A percentile compares a stretch with the other conserved stretches of the same genome.
Conservation (phyloP, 2,797 vertebrate species). For the Rhinophrynus dorsalis region DNA sequence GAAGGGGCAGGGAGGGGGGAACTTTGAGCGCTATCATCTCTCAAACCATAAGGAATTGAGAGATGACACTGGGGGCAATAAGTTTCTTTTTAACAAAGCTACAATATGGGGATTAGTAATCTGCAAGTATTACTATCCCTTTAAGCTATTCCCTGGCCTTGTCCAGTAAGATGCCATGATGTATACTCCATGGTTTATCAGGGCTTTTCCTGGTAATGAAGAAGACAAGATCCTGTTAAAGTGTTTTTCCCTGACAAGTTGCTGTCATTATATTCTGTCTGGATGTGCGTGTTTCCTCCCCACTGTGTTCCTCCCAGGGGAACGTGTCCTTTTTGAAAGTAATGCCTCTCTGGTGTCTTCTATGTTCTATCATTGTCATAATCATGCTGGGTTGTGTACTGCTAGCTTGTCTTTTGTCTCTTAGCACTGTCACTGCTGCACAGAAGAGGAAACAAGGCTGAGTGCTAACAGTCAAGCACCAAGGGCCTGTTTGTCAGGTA, state of each 20-base stretch:
- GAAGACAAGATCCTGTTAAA: constrained; percentile 14
- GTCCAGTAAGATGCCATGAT: background rate
- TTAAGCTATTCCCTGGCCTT: constrained; percentile 11
- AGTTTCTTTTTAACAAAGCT: too few relatives aligned
- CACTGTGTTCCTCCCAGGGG: constrained; percentile 28
- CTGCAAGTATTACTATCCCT: too few relatives aligned
- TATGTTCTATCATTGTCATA: constrained; percentile 32
- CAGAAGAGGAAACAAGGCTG: constrained; percentile 4
- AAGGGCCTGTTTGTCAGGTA: background rate
- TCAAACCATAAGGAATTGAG: too few relatives aligned
- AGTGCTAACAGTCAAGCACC: background rate
- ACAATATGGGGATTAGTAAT: too few relatives aligned
- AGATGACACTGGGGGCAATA: too few relatives aligned
- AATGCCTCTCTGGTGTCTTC: constrained; percentile 30
- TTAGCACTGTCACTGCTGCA: constrained; percentile 15
- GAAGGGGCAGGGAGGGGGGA: too few relatives aligned
- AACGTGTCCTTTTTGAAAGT: constrained; percentile 23
- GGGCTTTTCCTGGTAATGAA: constrained; percentile 22
- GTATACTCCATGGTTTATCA: constrained; percentile 2
- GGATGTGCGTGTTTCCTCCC: constrained; percentile 33
- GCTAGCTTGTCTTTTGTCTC: constrained; percentile 25
- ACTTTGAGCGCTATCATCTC: too few relatives aligned
- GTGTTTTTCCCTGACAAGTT: constrained; percentile 15
- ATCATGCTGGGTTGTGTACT: constrained; percentile 13
- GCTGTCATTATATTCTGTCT: constrained; percentile 37